Evolutionary conservation across 2,797 vertebrate species (phyloP), one percentile per base, ranked within the genome.

Genomic region (Echeneis naucrates): DNA sequence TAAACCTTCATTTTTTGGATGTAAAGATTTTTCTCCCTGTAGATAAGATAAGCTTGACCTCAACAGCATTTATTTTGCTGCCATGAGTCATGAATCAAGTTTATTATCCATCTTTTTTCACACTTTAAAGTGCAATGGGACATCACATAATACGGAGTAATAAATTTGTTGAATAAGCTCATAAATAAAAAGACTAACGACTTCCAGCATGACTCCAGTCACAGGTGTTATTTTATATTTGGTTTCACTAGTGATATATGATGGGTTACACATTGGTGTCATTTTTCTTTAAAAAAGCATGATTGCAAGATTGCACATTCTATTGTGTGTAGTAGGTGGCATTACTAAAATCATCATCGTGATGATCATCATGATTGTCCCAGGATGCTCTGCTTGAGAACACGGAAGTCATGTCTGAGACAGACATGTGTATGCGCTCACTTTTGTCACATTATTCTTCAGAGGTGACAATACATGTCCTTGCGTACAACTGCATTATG

Each of bases 341-440:
- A 24, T 48, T 50, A 3, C 21, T 24, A 45, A 37, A 33, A 52
- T 66, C 30, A 3, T 30, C 30, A 26, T 42, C 40, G n/a, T n/a
- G n/a, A n/a, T n/a, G n/a, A 42, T 42, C 12, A 53, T 62, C 12
- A 54, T 56, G n/a, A n/a, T n/a, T n/a, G n/a, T n/a, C 21, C 33
- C 58, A 66, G 17, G 52, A 60, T 17, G 24, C 23, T 64, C 44
- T 30, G 13, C 30, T 56, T 69, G 70, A 80, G 65, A 77, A 56
- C 17, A 12, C 59, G 35, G 50, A 38, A 50, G 12, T 63, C 33
- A 42, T 4, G 37, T 75, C 65, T 73, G 63, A 68, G 64, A 73
- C 23, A n/a, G n/a, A n/a, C n/a, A n/a, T n/a, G n/a, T n/a, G n/a
- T n/a, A n/a, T n/a, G n/a, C n/a, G 21, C 48, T 50, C 45, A 51